phyloP scores from a whole-genome alignment of 1,140 invertebrate species.

The Physella acuta region DNA sequence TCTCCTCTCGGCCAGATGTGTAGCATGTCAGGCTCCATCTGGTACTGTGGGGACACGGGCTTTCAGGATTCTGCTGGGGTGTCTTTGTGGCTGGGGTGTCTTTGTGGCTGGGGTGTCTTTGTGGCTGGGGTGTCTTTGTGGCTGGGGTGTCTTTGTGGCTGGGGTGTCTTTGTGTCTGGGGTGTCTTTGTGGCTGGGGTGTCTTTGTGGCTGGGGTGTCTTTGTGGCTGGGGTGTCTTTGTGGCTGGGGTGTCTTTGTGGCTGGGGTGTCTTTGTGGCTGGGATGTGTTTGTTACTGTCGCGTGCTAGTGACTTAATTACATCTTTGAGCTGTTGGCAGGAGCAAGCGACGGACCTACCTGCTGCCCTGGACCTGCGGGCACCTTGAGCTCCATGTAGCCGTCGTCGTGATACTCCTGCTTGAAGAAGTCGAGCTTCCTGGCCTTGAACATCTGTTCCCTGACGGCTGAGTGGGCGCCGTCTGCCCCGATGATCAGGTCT shows the following conservation, averaged over 20 bases:
- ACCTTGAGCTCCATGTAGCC: conserved; percentile 11
- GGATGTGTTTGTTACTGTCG: no score
- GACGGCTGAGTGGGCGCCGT: not conserved
- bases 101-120: not conserved
- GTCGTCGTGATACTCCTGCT: conserved; percentile 8
- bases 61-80: not conserved
- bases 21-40: conserved; percentile 7
- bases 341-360: no score
- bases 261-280: no score
- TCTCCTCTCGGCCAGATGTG: conserved; percentile 11
- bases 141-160: not conserved
- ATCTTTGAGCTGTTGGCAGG: no score
- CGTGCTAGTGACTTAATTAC: no score
- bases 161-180: not conserved
- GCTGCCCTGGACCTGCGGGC: not conserved
- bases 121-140: not conserved
- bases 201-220: not conserved
- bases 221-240: not conserved
- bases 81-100: not conserved
- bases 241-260: no score
- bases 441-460: not conserved
- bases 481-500: conserved; percentile 8
- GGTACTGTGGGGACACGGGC: not conserved
- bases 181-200: not conserved
- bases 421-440: not conserved